A percentile compares a stretch with the other conserved stretches of the same genome.
These are phyloP conservation scores for Catajapyx aquilonaris DNA, from an alignment of 1,140 invertebrate genomes.

Conservation along the genomic window DNA sequence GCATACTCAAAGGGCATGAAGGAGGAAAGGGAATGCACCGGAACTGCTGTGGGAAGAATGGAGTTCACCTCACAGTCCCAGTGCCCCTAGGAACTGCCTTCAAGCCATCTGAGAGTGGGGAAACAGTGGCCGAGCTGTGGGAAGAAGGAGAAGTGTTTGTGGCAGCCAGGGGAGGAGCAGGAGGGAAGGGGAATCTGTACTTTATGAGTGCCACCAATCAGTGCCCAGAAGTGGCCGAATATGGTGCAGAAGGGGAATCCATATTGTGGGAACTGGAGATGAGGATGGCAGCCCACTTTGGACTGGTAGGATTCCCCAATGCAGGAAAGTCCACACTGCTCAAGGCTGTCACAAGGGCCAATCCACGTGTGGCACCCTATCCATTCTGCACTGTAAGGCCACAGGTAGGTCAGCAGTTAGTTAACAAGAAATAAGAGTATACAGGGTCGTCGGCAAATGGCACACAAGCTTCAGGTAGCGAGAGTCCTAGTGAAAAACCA, in stretches of 20 bases:
- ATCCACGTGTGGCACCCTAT: slow-evolving; percentile 85
- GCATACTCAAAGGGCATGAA: too few relatives aligned
- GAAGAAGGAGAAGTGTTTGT: slow-evolving; percentile 62
- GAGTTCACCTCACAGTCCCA: too few relatives aligned
- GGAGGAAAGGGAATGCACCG: too few relatives aligned
- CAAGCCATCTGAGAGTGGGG: too few relatives aligned
- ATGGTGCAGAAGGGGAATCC: slow-evolving; percentile 66
- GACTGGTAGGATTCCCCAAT: slow-evolving; percentile 77
- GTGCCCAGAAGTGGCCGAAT: slow-evolving; percentile 65
- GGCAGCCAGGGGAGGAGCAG: slow-evolving; percentile 79
- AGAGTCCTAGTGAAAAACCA: too few relatives aligned
- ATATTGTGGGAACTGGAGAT: slow-evolving; percentile 56
- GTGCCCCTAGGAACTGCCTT: too few relatives aligned
- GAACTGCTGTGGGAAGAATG: too few relatives aligned
- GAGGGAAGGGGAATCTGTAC: slow-evolving; percentile 85
- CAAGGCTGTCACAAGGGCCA: slow-evolving; percentile 67
- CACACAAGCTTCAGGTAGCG: too few relatives aligned
- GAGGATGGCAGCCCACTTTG: slow-evolving; percentile 81
- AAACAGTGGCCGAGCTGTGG: slow-evolving; percentile 50
- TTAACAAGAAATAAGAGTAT: too few relatives aligned
- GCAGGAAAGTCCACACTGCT: slow-evolving; percentile 91
- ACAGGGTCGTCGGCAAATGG: too few relatives aligned
- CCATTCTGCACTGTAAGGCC: slow-evolving; percentile 91
- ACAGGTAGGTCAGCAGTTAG: too few relatives aligned
- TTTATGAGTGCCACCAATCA: slow-evolving; percentile 65